Evolutionary conservation across 2,888 invertebrate genomes (phyloP).

Genomic region (Cryptocephalus primarius): DNA sequence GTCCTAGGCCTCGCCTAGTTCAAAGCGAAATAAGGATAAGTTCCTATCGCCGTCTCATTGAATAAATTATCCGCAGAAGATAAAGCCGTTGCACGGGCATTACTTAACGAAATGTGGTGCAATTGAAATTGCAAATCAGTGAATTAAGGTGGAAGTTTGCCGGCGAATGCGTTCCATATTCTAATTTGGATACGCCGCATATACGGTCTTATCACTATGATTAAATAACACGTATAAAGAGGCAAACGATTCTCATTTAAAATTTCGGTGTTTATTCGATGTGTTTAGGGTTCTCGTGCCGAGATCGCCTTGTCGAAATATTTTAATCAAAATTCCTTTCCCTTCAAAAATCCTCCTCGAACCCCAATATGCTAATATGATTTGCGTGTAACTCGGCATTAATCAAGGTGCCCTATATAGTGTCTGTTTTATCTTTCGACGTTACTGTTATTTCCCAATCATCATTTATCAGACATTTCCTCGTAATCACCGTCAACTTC

Average conservation of each 20-base stretch:
- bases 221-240: neutral
- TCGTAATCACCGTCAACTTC: slow-evolving; percentile 23
- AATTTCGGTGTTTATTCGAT: too few relatives aligned
- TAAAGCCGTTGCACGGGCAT: slow-evolving; percentile 7
- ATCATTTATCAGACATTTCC: slow-evolving; percentile 30
- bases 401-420: slow-evolving; percentile 23
- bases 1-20: too few relatives aligned
- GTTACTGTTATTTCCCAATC: slow-evolving; percentile 29
- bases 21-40: too few relatives aligned
- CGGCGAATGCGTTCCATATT: neutral
- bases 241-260: too few relatives aligned
- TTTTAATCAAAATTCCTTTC: too few relatives aligned
- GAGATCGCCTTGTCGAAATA: too few relatives aligned
- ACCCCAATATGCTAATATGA: slow-evolving; percentile 29
- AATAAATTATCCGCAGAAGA: too few relatives aligned
- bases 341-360: too few relatives aligned
- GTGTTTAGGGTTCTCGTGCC: too few relatives aligned
- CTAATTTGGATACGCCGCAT: slow-evolving; percentile 9
- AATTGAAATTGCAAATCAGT: slow-evolving; percentile 26
- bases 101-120: slow-evolving; percentile 20
- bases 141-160: slow-evolving; percentile 16
- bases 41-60: too few relatives aligned
- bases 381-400: slow-evolving; percentile 30
- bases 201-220: slow-evolving; percentile 2
- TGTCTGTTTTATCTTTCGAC: slow-evolving; percentile 25